A percentile compares a stretch with the other conserved stretches of the same genome.
These are phyloP conservation scores for Heteractis magnifica DNA, from an alignment of 92 coral and sea anemone species.

Conservation along the genomic window DNA sequence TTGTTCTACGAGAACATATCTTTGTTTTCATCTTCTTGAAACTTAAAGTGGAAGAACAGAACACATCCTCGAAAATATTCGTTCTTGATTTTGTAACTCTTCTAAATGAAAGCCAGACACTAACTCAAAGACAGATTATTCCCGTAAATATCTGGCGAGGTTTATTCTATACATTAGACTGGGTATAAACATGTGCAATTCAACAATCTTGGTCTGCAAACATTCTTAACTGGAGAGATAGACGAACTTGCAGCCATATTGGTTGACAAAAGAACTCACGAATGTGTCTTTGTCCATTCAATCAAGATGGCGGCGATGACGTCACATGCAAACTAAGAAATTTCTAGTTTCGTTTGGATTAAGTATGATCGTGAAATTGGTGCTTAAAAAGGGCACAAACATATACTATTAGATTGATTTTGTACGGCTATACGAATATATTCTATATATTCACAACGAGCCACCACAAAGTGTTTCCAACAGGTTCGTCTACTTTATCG, in stretches of 20 bases:
- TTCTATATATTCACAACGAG: background rate
- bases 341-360: too few relatives aligned
- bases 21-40: background rate
- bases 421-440: background rate
- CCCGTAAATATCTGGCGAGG: too few relatives aligned
- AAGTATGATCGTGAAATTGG: too few relatives aligned
- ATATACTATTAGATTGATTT: background rate
- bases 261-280: background rate
- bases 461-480: background rate
- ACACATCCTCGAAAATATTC: background rate
- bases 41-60: background rate
- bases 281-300: background rate
- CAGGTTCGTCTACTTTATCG: background rate
- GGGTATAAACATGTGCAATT: background rate
- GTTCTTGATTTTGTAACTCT: background rate
- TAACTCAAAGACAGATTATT: too few relatives aligned
- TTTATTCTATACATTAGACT: background rate
- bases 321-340: background rate
- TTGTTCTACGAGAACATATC: background rate
- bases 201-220: background rate
- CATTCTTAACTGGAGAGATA: background rate
- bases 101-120: background rate
- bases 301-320: conserved; percentile 3
- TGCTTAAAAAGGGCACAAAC: too few relatives aligned
- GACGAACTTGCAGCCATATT: background rate